Evolutionary conservation across 2,113 vertebrate species (phyloP).

Genomic region (Desmodus rotundus): DNA sequence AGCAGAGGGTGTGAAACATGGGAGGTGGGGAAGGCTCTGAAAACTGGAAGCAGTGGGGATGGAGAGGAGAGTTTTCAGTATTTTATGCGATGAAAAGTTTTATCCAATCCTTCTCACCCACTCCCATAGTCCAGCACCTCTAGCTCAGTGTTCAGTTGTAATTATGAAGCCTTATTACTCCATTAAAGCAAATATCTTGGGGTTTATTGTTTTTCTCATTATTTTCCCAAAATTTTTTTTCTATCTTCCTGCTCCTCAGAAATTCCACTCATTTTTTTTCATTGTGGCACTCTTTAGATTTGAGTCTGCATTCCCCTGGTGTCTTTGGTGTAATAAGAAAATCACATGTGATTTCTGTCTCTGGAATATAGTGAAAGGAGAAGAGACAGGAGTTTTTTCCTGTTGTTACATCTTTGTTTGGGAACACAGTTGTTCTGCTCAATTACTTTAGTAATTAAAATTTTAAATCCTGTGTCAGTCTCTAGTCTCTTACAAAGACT

Average conservation of each 20-base stretch:
- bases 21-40: not conserved
- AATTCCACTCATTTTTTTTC: not conserved
- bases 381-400: not conserved
- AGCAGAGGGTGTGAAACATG: not conserved
- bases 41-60: not conserved
- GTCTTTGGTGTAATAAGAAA: slow-evolving; percentile 8
- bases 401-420: not conserved
- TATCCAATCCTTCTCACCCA: not conserved
- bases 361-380: not conserved
- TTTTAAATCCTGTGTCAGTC: not conserved
- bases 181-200: not conserved
- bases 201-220: not conserved
- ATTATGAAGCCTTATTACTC: not conserved
- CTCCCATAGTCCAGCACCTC: not conserved
- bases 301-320: not conserved
- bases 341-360: not conserved
- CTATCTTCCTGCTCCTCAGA: not conserved
- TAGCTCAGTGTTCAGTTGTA: not conserved
- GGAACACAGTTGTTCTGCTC: not conserved
- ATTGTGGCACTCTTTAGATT: not conserved
- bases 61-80: not conserved
- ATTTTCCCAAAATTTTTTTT: slow-evolving; percentile 33
- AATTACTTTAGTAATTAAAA: not conserved
- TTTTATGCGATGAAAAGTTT: not conserved
- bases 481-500: not conserved